These are phyloP conservation scores for Drosophila virilis DNA, from an alignment of 1,140 invertebrate genomes.

Conservation along the genomic window DNA sequence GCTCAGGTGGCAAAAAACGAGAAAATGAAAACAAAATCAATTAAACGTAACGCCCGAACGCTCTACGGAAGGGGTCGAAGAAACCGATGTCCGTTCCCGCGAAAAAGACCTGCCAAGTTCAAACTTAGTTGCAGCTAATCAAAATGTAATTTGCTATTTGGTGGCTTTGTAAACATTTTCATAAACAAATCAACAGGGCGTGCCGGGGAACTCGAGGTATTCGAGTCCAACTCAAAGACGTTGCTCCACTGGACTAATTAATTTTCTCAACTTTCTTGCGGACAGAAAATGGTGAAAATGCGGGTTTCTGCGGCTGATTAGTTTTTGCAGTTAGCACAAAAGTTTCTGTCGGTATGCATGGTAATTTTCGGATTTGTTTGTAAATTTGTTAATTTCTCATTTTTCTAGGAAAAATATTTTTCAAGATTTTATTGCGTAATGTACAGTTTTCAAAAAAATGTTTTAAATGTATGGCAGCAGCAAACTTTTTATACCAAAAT, in stretches of 20 bases:
- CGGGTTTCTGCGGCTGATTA: conserved; percentile 39
- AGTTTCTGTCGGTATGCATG: conserved; percentile 16
- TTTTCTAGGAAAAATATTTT: conserved; percentile 21
- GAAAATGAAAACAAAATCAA: conserved; percentile 18
- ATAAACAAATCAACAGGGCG: conserved; percentile 46
- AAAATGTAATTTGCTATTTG: conserved; percentile 47
- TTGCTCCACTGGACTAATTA: conserved; percentile 72
- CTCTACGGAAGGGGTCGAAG: background rate
- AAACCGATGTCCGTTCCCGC: background rate
- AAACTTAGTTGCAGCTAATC: conserved; percentile 60
- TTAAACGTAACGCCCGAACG: conserved; percentile 10
- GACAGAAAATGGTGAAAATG: conserved; percentile 21
- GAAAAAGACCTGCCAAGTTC: conserved; percentile 28
- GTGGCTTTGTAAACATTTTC: conserved; percentile 49
- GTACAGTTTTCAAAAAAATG: background rate
- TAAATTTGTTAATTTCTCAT: conserved; percentile 20
- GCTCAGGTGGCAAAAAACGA: conserved; percentile 52
- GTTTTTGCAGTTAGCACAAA: conserved; percentile 31
- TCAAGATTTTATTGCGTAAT: background rate
- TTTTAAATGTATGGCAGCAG: too few relatives aligned
- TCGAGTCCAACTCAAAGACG: background rate
- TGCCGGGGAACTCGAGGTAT: conserved; percentile 1
- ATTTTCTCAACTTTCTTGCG: conserved; percentile 66
- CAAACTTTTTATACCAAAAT: too few relatives aligned
- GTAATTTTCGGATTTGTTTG: conserved; percentile 35